Evolutionary conservation across 2,797 vertebrate genomes (phyloP).

Genomic region (Apodemus agrarius): DNA sequence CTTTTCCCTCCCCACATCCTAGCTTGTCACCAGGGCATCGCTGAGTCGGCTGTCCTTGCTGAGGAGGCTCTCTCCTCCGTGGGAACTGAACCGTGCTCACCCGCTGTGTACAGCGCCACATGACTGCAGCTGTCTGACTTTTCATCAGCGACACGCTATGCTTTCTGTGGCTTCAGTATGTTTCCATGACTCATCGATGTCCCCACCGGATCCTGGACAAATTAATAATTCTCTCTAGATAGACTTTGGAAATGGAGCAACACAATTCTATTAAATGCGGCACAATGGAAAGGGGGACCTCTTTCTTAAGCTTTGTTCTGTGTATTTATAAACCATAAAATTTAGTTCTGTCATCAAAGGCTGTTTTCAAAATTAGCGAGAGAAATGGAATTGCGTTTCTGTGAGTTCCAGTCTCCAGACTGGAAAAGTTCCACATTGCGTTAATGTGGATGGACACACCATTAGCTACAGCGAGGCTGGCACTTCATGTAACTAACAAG

Average conservation of each 20-base stretch:
- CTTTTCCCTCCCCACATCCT: fast-evolving
- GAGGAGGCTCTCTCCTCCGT: fast-evolving
- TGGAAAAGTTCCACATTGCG: too few species aligned
- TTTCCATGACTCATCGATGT: neutral
- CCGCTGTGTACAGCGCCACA: fast-evolving
- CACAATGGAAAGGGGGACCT: too few species aligned
- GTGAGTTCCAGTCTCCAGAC: too few species aligned
- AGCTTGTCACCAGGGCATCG: neutral
- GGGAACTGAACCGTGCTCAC: too few species aligned
- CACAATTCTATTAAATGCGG: neutral
- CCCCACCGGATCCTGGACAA: neutral
- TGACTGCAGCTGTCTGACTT: neutral
- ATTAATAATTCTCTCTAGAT: neutral
- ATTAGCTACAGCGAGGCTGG: fast-evolving
- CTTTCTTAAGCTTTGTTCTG: neutral
- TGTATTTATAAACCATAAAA: neutral
- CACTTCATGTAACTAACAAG: fast-evolving
- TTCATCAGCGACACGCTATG: too few species aligned
- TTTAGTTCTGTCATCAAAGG: neutral
- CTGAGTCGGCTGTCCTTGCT: too few species aligned
- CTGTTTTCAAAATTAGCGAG: neutral
- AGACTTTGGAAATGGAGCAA: neutral
- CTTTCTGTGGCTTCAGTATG: neutral
- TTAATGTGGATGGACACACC: fast-evolving
- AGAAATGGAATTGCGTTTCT: neutral